phyloP scores from a whole-genome alignment of 2,113 vertebrate species.

The Silurus asotus region DNA sequence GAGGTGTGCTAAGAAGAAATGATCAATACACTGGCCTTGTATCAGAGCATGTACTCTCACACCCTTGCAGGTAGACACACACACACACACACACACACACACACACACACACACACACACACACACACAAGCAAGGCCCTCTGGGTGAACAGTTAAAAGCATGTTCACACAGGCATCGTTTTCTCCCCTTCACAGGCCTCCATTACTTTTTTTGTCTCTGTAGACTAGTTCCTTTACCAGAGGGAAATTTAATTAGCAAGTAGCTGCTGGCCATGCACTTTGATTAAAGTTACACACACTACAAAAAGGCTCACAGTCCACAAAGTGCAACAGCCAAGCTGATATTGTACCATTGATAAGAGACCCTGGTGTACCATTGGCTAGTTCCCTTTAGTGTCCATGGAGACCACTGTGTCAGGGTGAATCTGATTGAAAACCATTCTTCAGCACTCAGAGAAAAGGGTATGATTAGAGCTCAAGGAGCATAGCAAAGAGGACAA shows the following conservation, averaged over 20 bases:
- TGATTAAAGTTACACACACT: constrained; percentile 38
- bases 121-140: constrained; percentile 21
- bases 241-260: constrained; percentile 44
- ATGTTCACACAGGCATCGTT: constrained; percentile 28
- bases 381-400: constrained; percentile 30
- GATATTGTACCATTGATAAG: constrained; percentile 6
- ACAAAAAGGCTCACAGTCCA: constrained; percentile 9
- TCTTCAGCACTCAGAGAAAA: background rate
- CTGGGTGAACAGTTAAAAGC: constrained; percentile 40
- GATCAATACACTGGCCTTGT: constrained; percentile 44
- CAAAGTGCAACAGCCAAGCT: constrained; percentile 17
- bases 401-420: constrained; percentile 15
- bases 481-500: background rate
- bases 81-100: background rate
- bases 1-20: constrained; percentile 38
- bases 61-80: background rate
- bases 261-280: constrained; percentile 27
- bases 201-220: constrained; percentile 2
- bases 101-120: constrained; percentile 8
- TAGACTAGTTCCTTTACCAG: constrained; percentile 10
- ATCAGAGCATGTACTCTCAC: constrained; percentile 1
- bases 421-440: constrained; percentile 5
- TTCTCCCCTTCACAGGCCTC: constrained; percentile 20
- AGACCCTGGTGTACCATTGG: constrained; percentile 24
- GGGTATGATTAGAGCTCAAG: background rate